Evolutionary conservation across 2,888 invertebrate species (phyloP), one percentile per base, ranked within the genome.

Genomic region (Patella ulyssiponensis): DNA sequence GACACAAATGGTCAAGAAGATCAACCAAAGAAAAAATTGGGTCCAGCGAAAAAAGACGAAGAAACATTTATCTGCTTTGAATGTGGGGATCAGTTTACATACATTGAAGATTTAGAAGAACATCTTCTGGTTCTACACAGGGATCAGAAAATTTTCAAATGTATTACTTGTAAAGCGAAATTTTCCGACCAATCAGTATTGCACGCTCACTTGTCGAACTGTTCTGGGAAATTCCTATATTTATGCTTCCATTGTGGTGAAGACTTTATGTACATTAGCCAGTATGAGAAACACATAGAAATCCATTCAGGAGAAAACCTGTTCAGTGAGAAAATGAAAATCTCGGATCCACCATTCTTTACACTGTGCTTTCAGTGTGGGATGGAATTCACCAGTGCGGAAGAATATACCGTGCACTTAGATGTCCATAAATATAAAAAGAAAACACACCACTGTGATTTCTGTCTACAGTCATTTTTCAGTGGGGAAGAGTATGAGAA

Each of bases 171-270:
- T 64, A 64, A 64, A 64, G 64, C 64, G 3, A 64, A 64, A 23
- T 64, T 64, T 64, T 7, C 14, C 12, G 64, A 64, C 23, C 64
- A 64, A 23, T 23, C 64, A 4, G 64, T 64, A 20, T 23, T 64
- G 64, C 64, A 64, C 14, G 64, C 64, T 23, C 64, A 64, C 23
- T 23, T 64, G 20, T 23, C 64, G 2, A 20, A 64, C 14, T 64
- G 64, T 14, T 64, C 64, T 4, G 64, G 64, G 11, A 64, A 64
- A 23, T 64, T 64, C 14, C 64, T 64, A 3, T 64, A 64, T 23
- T 15, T 64, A 23, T 64, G 64, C 64, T 64, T 64, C 64, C 64
- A 64, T 64, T 64, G 64, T 64, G 64, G 64, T 11, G 64, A 64
- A 15, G 64, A 64, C 23, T 64, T 64, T 64, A 64, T 64, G 64